Evolutionary conservation across 2,797 vertebrate genomes (phyloP).

Genomic region (Alfaro cultratus): DNA sequence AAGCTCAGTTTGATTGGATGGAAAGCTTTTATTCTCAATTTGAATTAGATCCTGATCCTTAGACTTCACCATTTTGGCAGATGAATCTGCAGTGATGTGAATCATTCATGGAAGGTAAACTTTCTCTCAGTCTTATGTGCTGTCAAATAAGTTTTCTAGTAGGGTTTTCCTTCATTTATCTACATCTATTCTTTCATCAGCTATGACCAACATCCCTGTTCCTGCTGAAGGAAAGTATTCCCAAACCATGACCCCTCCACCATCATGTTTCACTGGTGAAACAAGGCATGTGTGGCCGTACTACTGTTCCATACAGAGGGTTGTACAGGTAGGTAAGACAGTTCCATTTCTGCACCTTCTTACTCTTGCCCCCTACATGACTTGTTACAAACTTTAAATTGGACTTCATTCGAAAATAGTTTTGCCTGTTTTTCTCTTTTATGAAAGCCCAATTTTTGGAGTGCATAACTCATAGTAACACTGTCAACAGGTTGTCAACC

Average conservation of each 20-base stretch:
- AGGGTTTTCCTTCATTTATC: not conserved
- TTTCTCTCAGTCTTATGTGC: not conserved
- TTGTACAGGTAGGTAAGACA: not conserved
- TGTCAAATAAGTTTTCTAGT: not conserved
- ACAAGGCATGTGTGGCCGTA: not conserved
- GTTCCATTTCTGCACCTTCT: not conserved
- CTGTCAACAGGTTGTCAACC: not conserved
- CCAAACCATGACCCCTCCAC: not conserved
- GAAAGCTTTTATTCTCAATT: too few species aligned
- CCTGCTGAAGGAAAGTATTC: not conserved
- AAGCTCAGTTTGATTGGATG: too few species aligned
- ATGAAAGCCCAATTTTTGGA: not conserved
- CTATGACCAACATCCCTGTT: not conserved
- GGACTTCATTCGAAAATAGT: not conserved
- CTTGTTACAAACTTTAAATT: not conserved
- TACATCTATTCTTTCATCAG: not conserved
- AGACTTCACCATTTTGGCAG: too few species aligned
- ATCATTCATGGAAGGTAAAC: not conserved
- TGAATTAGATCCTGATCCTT: too few species aligned
- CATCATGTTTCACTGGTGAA: not conserved
- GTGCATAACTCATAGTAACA: not conserved
- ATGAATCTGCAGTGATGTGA: too few species aligned
- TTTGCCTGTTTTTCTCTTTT: not conserved
- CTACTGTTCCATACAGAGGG: not conserved
- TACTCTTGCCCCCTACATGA: not conserved